Evolutionary conservation across 2,888 invertebrate species (phyloP).

Genomic region (Sphecodes monilicornis): DNA sequence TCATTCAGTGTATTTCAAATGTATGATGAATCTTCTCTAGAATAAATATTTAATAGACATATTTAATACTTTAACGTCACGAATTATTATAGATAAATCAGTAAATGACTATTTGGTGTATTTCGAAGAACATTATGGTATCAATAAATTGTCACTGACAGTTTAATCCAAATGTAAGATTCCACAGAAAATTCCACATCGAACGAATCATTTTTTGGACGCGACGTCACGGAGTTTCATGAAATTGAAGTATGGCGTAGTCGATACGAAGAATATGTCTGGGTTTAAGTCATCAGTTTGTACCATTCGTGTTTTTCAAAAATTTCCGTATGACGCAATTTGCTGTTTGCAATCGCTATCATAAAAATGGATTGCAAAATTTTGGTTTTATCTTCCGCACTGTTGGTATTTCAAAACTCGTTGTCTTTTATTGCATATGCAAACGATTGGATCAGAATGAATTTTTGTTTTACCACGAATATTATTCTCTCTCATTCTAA

Average conservation of each 20-base stretch:
- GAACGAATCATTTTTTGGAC: neutral
- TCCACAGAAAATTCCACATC: neutral
- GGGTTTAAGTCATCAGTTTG: constrained; percentile 7
- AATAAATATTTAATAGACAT: neutral
- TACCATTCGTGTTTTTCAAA: neutral
- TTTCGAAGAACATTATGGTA: neutral
- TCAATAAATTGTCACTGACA: neutral
- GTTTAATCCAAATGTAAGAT: neutral
- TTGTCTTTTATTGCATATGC: neutral
- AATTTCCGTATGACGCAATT: neutral
- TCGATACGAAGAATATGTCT: neutral
- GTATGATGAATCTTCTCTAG: neutral
- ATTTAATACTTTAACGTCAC: neutral
- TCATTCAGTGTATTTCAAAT: too few relatives aligned
- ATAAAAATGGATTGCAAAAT: neutral
- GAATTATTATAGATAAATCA: neutral
- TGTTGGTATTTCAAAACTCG: neutral
- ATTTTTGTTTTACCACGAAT: neutral
- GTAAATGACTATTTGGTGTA: neutral
- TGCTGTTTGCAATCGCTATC: neutral
- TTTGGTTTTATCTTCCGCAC: neutral
- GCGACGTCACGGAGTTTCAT: neutral
- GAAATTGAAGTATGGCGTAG: neutral
- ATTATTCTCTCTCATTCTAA: neutral
- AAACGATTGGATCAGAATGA: neutral